Evolutionary conservation across 2,113 vertebrate genomes (phyloP), one percentile per base, ranked within the genome.

Genomic region (Hippocampus guttulatus): DNA sequence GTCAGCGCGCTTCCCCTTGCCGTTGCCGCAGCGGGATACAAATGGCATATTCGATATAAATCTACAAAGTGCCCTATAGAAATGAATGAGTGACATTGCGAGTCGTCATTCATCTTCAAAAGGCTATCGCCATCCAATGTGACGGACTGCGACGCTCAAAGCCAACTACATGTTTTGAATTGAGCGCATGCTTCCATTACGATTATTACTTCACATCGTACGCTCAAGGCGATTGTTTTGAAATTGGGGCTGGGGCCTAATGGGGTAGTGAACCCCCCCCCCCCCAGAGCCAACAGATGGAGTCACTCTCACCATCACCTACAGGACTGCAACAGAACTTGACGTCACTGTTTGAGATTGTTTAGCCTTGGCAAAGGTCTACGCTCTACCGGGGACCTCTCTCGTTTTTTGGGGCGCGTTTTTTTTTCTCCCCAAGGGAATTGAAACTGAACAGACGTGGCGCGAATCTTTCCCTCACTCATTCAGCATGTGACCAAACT

Each of bases 31-130:
- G 69, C 2, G 62, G 75, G 30, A 66, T 68, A 75, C 74, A 79
- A 84, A 76, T 73, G 30, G 58, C 76, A 81, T 75, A 71, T 76
- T 84, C 80, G 75, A 63, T 43, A 27, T 23, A 25, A 62, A 49
- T 55, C 73, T 75, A 85, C 67, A 74, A 72, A 43, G 70, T 71
- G 76, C 81, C 71, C 33, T 3, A n/a, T 40, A 63, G 33, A 63
- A 40, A 20, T 41, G 61, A 63, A 30, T 63, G 61, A 40, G 4
- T 41, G 33, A 21, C 61, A 21, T 40, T 40, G 20, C 11, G 61
- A 63, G 30, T 21, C 61, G 40, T 40, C 33, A 11, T 63, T 40
- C 18, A 40, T 63, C 61, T 63, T 41, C 33, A 63, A 63, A 63
- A 63, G 61, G 40, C 61, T 1, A 61, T n/a, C 8, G 20, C 8